A percentile compares a stretch with the other conserved stretches of the same genome.
Conservation (phyloP, 2,797 vertebrate species). For the Myotis myotis region DNA sequence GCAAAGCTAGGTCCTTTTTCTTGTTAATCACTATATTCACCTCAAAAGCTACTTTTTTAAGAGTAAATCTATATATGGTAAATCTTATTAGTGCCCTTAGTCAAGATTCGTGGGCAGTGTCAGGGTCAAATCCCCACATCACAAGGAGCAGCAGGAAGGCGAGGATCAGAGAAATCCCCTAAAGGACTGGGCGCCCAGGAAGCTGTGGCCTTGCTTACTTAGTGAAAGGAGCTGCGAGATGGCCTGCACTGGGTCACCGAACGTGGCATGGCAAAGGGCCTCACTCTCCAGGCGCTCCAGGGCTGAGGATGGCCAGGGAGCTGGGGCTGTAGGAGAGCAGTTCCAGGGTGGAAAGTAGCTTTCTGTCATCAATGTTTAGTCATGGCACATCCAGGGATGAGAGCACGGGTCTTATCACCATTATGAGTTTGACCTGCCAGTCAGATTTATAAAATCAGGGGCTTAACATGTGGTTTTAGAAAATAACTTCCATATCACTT, state of each 20-base stretch:
- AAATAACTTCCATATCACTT: background rate
- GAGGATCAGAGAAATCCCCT: background rate
- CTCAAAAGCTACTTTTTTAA: background rate
- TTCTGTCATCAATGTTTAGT: background rate
- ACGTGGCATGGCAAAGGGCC: background rate
- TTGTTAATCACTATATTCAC: background rate
- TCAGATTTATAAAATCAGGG: background rate
- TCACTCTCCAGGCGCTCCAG: background rate
- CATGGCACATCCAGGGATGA: fast-evolving
- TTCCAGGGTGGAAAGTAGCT: background rate
- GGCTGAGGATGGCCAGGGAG: background rate
- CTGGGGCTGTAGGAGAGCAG: background rate
- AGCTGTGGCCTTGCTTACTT: background rate
- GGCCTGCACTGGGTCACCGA: background rate
- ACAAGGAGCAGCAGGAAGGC: background rate
- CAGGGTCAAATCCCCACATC: background rate
- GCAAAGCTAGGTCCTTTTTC: background rate
- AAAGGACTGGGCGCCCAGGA: background rate
- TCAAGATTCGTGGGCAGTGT: background rate
- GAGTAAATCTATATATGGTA: background rate
- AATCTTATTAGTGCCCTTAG: background rate
- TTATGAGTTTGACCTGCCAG: background rate
- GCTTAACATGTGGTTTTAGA: background rate
- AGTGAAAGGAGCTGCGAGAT: background rate
- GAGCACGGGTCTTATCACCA: fast-evolving